These are phyloP conservation scores for Speoplatyrhinus poulsoni DNA, from an alignment of 2,113 vertebrate genomes.

Conservation along the genomic window DNA sequence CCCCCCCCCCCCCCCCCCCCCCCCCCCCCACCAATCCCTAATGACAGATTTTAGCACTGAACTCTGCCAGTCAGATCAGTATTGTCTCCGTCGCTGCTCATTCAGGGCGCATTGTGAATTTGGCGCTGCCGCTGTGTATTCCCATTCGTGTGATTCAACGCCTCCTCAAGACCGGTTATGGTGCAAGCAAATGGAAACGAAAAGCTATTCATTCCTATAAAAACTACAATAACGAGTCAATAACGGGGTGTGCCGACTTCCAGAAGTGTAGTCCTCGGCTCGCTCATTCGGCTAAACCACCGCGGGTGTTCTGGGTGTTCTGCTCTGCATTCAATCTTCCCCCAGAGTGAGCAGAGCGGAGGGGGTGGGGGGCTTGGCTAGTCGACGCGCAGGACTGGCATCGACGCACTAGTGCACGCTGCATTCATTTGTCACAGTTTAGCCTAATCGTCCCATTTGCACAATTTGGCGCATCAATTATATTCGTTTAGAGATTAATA, in stretches of 20 bases:
- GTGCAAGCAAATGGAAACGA: slow-evolving; percentile 46
- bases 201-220: slow-evolving; percentile 75
- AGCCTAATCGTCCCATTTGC: no score
- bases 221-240: slow-evolving; percentile 2
- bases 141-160: slow-evolving; percentile 48
- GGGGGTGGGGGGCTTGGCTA: slow-evolving; percentile 42
- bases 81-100: slow-evolving; percentile 68
- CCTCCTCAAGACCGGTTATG: slow-evolving; percentile 65
- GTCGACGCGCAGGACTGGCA: slow-evolving; percentile 53
- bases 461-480: no score
- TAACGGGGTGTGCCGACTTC: slow-evolving; percentile 4
- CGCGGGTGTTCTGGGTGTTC: not conserved
- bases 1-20: no score
- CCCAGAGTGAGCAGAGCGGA: slow-evolving; percentile 47
- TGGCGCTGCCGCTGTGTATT: slow-evolving; percentile 62
- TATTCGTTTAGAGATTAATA: no score
- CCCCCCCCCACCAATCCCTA: no score
- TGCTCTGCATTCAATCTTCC: slow-evolving; percentile 15
- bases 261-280: slow-evolving; percentile 21
- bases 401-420: slow-evolving; percentile 13
- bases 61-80: slow-evolving; percentile 47
- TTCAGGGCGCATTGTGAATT: slow-evolving; percentile 73
- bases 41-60: slow-evolving; percentile 44
- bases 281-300: not conserved
- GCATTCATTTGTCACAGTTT: slow-evolving; percentile 4